A percentile compares a stretch with the other conserved stretches of the same genome.
These are phyloP conservation scores for Vannuccia rotundouncinata DNA, from an alignment of 2,888 invertebrate species.

Conservation along the genomic window DNA sequence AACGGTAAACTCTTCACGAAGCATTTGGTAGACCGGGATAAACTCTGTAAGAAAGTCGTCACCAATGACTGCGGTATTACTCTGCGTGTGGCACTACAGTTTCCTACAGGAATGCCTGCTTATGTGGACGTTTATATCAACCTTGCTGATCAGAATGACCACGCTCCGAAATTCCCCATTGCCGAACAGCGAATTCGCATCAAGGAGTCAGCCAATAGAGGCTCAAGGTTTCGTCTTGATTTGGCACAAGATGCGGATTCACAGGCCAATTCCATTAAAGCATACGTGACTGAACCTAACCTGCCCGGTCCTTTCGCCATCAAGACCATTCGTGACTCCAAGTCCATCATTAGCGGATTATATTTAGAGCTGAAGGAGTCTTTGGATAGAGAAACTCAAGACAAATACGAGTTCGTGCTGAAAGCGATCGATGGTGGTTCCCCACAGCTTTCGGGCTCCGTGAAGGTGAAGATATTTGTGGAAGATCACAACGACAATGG, in stretches of 20 bases:
- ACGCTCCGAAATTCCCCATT: not conserved
- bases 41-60: not conserved
- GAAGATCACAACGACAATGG: conserved; percentile 30
- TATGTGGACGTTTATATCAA: not conserved
- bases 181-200: not conserved
- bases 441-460: not conserved
- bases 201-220: not conserved
- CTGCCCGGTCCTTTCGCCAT: not conserved
- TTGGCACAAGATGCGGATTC: not conserved
- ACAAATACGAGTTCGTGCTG: not conserved
- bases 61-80: not conserved
- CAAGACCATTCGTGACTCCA: too few relatives aligned
- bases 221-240: not conserved
- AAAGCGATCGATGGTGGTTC: not conserved
- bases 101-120: too few relatives aligned
- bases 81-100: not conserved
- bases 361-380: not conserved
- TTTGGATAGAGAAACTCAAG: not conserved
- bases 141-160: not conserved
- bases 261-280: not conserved
- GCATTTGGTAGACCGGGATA: conserved; percentile 17
- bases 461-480: not conserved
- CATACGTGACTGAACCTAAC: not conserved
- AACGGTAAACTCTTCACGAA: not conserved
- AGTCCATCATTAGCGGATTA: too few relatives aligned